A percentile compares a stretch with the other conserved stretches of the same genome.
These are phyloP conservation scores for Diabrotica balteata DNA, from an alignment of 2,888 invertebrate genomes.

Conservation along the genomic window DNA sequence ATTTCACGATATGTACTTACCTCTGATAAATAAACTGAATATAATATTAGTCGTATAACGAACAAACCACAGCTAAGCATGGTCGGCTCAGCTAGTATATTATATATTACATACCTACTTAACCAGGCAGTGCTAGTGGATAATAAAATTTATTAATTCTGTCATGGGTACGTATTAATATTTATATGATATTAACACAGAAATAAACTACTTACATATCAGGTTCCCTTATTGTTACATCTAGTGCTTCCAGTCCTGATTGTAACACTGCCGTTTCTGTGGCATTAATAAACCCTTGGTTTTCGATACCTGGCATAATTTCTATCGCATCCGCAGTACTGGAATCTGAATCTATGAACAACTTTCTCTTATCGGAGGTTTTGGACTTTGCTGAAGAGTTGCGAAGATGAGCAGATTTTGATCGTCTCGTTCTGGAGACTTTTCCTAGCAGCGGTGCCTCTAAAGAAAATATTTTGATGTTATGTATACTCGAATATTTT, in stretches of 20 bases:
- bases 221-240: slow-evolving; percentile 51
- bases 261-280: slow-evolving; percentile 18
- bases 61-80: too few relatives aligned
- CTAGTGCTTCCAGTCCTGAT: slow-evolving; percentile 46
- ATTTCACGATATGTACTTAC: too few relatives aligned
- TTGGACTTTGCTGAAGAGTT: slow-evolving; percentile 53
- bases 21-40: too few relatives aligned
- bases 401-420: slow-evolving; percentile 67
- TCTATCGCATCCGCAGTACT: slow-evolving; percentile 54
- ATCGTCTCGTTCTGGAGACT: slow-evolving; percentile 71
- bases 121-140: too few relatives aligned
- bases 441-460: slow-evolving; percentile 65
- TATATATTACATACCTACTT: too few relatives aligned
- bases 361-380: slow-evolving; percentile 51
- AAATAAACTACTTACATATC: slow-evolving; percentile 45
- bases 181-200: too few relatives aligned
- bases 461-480: slow-evolving; percentile 8
- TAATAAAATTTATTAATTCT: too few relatives aligned
- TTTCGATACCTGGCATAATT: slow-evolving; percentile 20
- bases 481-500: too few relatives aligned
- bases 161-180: too few relatives aligned
- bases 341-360: slow-evolving; percentile 54
- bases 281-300: slow-evolving; percentile 7
- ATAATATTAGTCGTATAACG: too few relatives aligned
- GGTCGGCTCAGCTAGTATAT: too few relatives aligned